These are phyloP conservation scores for Cololabis saira DNA, from an alignment of 2,113 vertebrate genomes.

Conservation along the genomic window DNA sequence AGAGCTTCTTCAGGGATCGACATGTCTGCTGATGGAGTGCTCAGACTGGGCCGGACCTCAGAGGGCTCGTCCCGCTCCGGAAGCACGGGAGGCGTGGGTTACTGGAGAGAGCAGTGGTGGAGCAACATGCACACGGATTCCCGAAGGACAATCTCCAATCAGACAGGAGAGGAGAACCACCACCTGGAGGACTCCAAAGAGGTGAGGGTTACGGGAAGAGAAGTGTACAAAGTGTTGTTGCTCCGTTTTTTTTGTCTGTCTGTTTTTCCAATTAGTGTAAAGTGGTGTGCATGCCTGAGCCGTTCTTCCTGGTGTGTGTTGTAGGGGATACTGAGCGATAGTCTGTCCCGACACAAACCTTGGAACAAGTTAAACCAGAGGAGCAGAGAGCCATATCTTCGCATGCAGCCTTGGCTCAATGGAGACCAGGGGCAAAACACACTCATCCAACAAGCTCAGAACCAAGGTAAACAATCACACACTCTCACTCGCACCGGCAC, in stretches of 20 bases:
- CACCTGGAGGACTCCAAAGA: constrained; percentile 86
- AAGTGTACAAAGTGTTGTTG: no score
- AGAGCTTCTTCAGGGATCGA: constrained; percentile 81
- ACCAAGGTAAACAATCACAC: constrained; percentile 68
- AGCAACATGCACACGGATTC: constrained; percentile 87
- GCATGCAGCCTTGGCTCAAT: constrained; percentile 98
- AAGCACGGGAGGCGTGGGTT: constrained; percentile 73
- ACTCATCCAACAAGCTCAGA: constrained; percentile 67
- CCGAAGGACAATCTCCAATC: constrained; percentile 73
- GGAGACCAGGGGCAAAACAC: constrained; percentile 88
- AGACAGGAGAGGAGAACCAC: constrained; percentile 83
- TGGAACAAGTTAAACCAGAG: constrained; percentile 97
- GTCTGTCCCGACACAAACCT: constrained; percentile 93
- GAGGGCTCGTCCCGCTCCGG: constrained; percentile 79
- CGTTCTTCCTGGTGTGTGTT: constrained; percentile 26
- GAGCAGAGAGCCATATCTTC: constrained; percentile 94
- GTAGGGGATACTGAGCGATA: constrained; percentile 86
- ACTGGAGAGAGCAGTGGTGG: constrained; percentile 97
- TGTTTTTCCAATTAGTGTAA: neutral
- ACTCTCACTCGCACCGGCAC: constrained; percentile 6
- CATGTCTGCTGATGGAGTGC: constrained; percentile 76
- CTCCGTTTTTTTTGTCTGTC: neutral
- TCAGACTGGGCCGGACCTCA: constrained; percentile 83
- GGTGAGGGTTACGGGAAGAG: constrained; percentile 54
- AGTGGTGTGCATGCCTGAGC: constrained; percentile 29